Base-by-base conservation (phyloP, 2,888 invertebrate species). In the Campoletis raptor region DNA sequence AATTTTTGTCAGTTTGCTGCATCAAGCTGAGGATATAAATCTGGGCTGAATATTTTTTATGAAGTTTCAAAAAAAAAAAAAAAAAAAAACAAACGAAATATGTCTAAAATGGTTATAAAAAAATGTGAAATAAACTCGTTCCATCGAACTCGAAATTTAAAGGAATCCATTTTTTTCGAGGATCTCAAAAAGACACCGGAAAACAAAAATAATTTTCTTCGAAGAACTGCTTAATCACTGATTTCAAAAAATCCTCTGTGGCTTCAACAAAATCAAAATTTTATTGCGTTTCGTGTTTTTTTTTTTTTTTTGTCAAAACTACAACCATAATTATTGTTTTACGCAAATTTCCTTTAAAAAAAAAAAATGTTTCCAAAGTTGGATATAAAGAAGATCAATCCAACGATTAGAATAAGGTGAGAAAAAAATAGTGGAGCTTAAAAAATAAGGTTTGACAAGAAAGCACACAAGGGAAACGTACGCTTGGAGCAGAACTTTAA, bases 401-500 rank as follows among this genome's bases (percentile, higher is more conserved):
- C 21, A 67, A 15, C 36, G 52, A 24, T 5, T 57, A 1, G 24
- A 24, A 30, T 30, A 30, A 61, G 36, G 52, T 70, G 36, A 42
- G 69, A 57, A 72, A 15, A 37, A 54, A 45, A 74, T 8, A 57
- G 24, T 30, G 6, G 61, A 45, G 36, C 74, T 73, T 45, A 78
- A 70, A 64, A 80, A 82, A 64, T 42, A 30, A 78, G 70, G 15
- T 30, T 5, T 30, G 61, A 76, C 73, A 79, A 79, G 81, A 81
- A 77, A 77, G 61, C 45, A 57, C n/a, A 73, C 45, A n/a, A 9
- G 78, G 30, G 12, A 57, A 52, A 70, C 69, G 79, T 21, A 24
- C 66, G 78, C 77, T 69, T 48, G 61, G 73, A 79, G 52, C 36
- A 69, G 15, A 48, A 69, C 82, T 85, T 81, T 81, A 74, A 81